phyloP scores from a whole-genome alignment of 2,888 invertebrate genomes.

The Phymatocera aterrima region DNA sequence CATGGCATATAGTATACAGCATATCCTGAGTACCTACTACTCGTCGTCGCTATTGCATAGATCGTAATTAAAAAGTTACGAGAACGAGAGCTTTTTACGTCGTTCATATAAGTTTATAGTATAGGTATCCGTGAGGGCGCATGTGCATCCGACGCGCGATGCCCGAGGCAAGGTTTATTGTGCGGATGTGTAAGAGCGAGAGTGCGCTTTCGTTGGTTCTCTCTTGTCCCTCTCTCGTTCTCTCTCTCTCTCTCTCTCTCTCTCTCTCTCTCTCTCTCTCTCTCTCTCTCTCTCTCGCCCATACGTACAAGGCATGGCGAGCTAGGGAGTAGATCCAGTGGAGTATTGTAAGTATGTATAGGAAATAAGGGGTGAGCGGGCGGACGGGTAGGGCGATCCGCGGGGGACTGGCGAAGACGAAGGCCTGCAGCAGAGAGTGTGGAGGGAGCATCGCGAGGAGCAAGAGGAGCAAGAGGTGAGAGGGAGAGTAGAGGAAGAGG shows the following conservation, averaged over 20 bases:
- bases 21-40: not conserved
- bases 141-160: not conserved
- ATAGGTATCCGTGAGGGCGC: constrained; percentile 8
- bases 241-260: too few species aligned
- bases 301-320: not conserved
- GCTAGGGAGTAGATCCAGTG: too few species aligned
- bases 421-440: constrained; percentile 39
- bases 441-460: constrained; percentile 45
- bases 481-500: constrained; percentile 53
- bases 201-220: constrained; percentile 14
- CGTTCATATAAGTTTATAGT: too few species aligned
- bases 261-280: too few species aligned
- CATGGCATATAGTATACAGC: not conserved
- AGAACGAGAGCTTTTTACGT: too few species aligned
- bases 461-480: constrained; percentile 31
- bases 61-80: constrained; percentile 23
- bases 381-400: not conserved
- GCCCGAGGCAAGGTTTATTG: not conserved
- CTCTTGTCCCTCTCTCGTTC: too few species aligned
- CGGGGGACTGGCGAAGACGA: constrained; percentile 19
- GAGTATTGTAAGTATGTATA: constrained; percentile 28
- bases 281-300: too few species aligned
- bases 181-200: not conserved
- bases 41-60: too few species aligned
- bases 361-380: not conserved